Evolutionary conservation across 2,888 invertebrate genomes (phyloP).

Genomic region (Drosophila paranaensis): DNA sequence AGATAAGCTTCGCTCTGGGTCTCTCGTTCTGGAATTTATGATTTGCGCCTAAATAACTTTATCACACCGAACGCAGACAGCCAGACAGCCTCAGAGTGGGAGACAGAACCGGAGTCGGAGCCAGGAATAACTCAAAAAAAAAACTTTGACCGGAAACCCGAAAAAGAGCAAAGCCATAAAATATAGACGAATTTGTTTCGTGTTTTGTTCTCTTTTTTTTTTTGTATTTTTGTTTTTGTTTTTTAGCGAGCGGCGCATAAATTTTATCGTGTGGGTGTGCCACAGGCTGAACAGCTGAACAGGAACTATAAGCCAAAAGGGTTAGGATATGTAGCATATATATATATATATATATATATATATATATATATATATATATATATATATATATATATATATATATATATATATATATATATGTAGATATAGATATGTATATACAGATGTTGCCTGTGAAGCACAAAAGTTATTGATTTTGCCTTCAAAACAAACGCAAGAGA

Average conservation of each 20-base stretch:
- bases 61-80: constrained; percentile 60
- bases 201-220: not conserved
- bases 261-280: constrained; percentile 56
- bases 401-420: no score
- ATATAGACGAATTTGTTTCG: constrained; percentile 65
- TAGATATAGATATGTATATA: not conserved
- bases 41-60: constrained; percentile 83
- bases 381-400: not conserved
- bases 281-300: constrained; percentile 26
- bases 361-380: not conserved
- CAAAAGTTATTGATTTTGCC: not conserved
- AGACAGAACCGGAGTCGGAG: constrained; percentile 18
- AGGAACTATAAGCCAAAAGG: constrained; percentile 21
- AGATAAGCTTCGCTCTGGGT: constrained; percentile 69
- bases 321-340: constrained; percentile 1
- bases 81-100: constrained; percentile 19
- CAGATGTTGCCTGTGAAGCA: not conserved
- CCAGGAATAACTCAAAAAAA: constrained; percentile 27
- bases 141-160: constrained; percentile 67
- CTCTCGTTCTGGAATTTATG: constrained; percentile 78
- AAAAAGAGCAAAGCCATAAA: constrained; percentile 67
- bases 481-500: not conserved
- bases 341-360: not conserved
- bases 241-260: constrained; percentile 56
- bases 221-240: constrained; percentile 20